Evolutionary conservation across 2,888 invertebrate genomes (phyloP).

Genomic region (Eristalinus aeneus): DNA sequence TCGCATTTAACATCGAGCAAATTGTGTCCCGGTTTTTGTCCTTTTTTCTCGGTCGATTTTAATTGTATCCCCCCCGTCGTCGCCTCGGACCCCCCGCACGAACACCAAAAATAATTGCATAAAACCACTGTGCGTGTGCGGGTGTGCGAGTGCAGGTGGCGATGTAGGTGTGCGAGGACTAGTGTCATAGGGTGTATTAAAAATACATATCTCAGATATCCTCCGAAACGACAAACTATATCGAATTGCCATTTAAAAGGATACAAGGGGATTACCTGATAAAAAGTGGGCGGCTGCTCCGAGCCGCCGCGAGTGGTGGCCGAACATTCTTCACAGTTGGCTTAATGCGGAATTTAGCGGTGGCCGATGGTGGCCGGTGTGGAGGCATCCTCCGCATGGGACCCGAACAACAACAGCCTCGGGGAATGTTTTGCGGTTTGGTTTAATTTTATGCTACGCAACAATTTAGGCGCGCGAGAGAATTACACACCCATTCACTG

Average conservation of each 20-base stretch:
- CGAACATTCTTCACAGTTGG: slow-evolving; percentile 69
- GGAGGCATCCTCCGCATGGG: not conserved
- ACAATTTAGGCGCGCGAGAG: slow-evolving; percentile 59
- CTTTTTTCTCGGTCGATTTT: slow-evolving; percentile 45
- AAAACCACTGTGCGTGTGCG: slow-evolving; percentile 58
- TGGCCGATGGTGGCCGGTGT: slow-evolving; percentile 2
- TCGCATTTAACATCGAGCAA: slow-evolving; percentile 68
- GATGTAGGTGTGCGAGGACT: not conserved
- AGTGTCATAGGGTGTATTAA: slow-evolving; percentile 44
- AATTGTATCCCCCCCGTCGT: slow-evolving; percentile 40
- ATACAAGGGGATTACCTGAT: slow-evolving; percentile 70
- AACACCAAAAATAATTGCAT: slow-evolving; percentile 68
- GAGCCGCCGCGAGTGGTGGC: not conserved
- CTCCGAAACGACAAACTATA: slow-evolving; percentile 67
- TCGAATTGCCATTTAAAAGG: slow-evolving; percentile 70
- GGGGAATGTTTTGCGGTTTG: slow-evolving; percentile 69
- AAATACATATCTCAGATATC: slow-evolving; percentile 66
- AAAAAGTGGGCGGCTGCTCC: slow-evolving; percentile 53
- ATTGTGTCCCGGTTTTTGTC: slow-evolving; percentile 65
- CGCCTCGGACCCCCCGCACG: not conserved
- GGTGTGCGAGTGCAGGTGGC: slow-evolving; percentile 34
- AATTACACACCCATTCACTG: slow-evolving; percentile 37
- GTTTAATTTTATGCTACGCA: slow-evolving; percentile 70
- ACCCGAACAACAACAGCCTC: slow-evolving; percentile 46
- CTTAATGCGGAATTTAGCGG: slow-evolving; percentile 68